Base-by-base conservation (phyloP, 1,140 invertebrate species). In the Drosophila azteca region DNA sequence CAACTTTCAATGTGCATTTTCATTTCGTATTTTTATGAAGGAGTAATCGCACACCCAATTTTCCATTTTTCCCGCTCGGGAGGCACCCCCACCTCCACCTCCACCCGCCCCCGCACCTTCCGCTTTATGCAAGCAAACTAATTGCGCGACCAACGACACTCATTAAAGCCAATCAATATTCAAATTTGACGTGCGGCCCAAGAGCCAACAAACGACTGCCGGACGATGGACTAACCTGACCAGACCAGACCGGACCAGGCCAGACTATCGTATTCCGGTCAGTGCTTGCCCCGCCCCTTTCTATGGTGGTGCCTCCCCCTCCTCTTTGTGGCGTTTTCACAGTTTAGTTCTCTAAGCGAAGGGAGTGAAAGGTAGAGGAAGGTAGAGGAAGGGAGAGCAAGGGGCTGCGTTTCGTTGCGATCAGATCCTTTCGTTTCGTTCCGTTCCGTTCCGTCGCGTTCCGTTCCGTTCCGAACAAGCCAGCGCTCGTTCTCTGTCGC, bases 91-190 rank as follows among this genome's bases (percentile, higher is more conserved):
- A 20, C 17, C 17, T 1, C 0, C 17, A 20, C 17, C 17, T 0
- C 17, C 0, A 20, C 17, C 17, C 17, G 17, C 17, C 0, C 17
- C 17, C 17, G 17, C 0, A 20, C 17, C 17, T 20, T 20, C 17
- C 17, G 17, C 17, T 20, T 20, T 20, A 20, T 0, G n/a, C 3
- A 24, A 20, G 35, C 53, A 20, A 60, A 71, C 78, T 84, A 84
- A 87, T 84, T 84, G 82, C 58, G 77, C 73, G 77, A 69, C 64
- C 82, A 67, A 71, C 71, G 71, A 75, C 70, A 73, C 83, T 87
- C 83, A 87, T 87, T 87, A 87, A 78, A 87, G 59, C 74, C 82
- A 87, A 87, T 87, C 82, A 87, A 87, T 87, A 87, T 85, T 85
- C 82, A 85, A 85, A 85, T 85, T 82, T 87, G 51, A 73, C 44